These are phyloP conservation scores for Epinephelus coioides DNA, from an alignment of 2,797 vertebrate genomes.

Conservation along the genomic window DNA sequence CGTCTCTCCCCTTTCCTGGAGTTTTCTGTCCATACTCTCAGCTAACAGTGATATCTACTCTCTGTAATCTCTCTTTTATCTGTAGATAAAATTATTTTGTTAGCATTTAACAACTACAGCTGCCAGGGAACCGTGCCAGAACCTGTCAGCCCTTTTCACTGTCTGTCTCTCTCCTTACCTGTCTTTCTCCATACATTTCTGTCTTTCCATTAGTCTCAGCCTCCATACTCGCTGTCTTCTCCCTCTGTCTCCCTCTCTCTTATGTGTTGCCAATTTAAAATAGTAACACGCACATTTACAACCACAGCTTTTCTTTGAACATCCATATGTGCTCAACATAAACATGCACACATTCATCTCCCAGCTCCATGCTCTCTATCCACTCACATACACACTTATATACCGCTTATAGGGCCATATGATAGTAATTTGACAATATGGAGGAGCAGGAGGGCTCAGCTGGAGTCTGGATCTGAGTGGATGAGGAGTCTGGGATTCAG, in stretches of 20 bases:
- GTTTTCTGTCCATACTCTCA: background rate
- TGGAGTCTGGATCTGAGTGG: slow-evolving; percentile 43
- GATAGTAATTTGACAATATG: slow-evolving; percentile 62
- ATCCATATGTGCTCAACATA: slow-evolving; percentile 55
- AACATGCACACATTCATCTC: slow-evolving; percentile 38
- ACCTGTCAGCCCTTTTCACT: slow-evolving; percentile 34
- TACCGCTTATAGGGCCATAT: slow-evolving; percentile 50
- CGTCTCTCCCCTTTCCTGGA: background rate
- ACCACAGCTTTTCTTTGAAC: slow-evolving; percentile 59
- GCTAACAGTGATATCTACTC: background rate
- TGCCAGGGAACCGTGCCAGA: background rate
- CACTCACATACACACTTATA: slow-evolving; percentile 30
- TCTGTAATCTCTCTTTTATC: slow-evolving; percentile 34
- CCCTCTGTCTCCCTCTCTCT: slow-evolving; percentile 7
- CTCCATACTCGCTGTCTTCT: background rate
- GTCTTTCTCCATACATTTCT: slow-evolving; percentile 20
- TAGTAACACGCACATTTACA: slow-evolving; percentile 44
- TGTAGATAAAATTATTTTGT: slow-evolving; percentile 22
- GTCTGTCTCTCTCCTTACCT: slow-evolving; percentile 26
- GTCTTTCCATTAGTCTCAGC: slow-evolving; percentile 12
- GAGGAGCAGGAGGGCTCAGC: slow-evolving; percentile 48
- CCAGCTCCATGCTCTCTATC: slow-evolving; percentile 22
- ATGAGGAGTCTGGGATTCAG: slow-evolving; percentile 44
- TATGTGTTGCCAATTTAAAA: slow-evolving; percentile 40
- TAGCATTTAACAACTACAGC: slow-evolving; percentile 18